Evolutionary conservation across 2,113 vertebrate species (phyloP), one percentile per base, ranked within the genome.

Genomic region (Corapipo altera): DNA sequence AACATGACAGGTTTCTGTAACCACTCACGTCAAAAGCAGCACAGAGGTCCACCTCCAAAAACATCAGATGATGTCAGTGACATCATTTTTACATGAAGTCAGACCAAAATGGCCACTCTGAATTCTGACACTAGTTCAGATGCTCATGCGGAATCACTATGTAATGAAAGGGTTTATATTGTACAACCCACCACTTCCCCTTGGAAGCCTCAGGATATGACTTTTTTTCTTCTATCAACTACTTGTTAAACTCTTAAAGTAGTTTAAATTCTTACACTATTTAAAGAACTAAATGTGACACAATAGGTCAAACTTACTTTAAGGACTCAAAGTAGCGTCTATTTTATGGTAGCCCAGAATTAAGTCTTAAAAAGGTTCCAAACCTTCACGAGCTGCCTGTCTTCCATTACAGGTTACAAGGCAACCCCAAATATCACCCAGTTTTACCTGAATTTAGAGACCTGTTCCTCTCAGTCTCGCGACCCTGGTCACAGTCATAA

Each of bases 1-100:
- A 85, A 6, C 0, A 0, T 1, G 1, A 33, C 2, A 27, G 1
- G 17, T 67, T 80, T 78, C 55, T 75, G 39, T 32, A 35, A 43
- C 19, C 3, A 4, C 2, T 71, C 20, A 30, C 6, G 3, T 46
- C 22, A 37, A 74, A 71, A 18, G 8, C 14, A 30, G 33, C 28
- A 27, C 28, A 46, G 12, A 44, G 8, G 15, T 78, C n/a, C 30
- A n/a, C 3, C 55, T 65, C 27, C 9, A 27, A 27, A 92, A 73
- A 62, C 24, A 51, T 43, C 21, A 71, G 26, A 17, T 48, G 0
- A 69, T 27, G 16, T 52, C 27, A 64, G 15, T 37, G 16, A 23
- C 27, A 52, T 14, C 3, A 1, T 24, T 74, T 84, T 54, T 32
- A 33, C 11, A 11, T 19, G 15, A 85, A 75, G 16, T 2, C 33